These are phyloP conservation scores for Lepidonotus clava DNA, from an alignment of 2,888 invertebrate species.

Conservation along the genomic window DNA sequence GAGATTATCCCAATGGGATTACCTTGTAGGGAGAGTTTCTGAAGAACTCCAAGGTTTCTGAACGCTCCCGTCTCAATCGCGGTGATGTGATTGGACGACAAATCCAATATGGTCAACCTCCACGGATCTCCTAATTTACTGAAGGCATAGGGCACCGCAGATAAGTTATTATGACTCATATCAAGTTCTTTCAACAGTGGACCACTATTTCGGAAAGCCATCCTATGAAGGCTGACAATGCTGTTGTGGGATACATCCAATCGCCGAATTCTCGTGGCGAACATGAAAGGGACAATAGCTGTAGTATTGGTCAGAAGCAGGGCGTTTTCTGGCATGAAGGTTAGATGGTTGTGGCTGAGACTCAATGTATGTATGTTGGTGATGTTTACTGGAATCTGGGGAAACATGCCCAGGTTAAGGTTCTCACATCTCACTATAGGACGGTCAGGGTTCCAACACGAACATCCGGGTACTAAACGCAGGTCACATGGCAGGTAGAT, in stretches of 20 bases:
- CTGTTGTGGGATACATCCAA: not conserved
- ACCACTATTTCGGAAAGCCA: not conserved
- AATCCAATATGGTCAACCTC: not conserved
- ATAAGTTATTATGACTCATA: not conserved
- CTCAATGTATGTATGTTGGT: not conserved
- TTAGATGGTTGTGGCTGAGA: slow-evolving; percentile 37
- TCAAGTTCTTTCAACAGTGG: not conserved
- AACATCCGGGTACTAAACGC: not conserved
- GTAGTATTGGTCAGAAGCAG: no score
- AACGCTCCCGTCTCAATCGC: not conserved
- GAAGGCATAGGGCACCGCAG: not conserved
- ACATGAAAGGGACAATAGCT: no score
- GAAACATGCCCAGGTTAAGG: slow-evolving; percentile 13
- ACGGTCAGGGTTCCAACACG: not conserved
- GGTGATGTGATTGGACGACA: not conserved
- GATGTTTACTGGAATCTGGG: not conserved
- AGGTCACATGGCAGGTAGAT: slow-evolving; percentile 41
- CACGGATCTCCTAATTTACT: not conserved
- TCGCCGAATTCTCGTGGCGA: not conserved
- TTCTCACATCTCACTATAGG: not conserved
- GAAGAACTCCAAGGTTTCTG: not conserved
- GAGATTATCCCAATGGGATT: not conserved
- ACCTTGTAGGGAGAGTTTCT: not conserved
- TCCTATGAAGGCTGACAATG: not conserved
- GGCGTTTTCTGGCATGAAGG: not conserved